Evolutionary conservation across 2,888 invertebrate genomes (phyloP), one percentile per base, ranked within the genome.

Genomic region (Drosophila mayaguana): DNA sequence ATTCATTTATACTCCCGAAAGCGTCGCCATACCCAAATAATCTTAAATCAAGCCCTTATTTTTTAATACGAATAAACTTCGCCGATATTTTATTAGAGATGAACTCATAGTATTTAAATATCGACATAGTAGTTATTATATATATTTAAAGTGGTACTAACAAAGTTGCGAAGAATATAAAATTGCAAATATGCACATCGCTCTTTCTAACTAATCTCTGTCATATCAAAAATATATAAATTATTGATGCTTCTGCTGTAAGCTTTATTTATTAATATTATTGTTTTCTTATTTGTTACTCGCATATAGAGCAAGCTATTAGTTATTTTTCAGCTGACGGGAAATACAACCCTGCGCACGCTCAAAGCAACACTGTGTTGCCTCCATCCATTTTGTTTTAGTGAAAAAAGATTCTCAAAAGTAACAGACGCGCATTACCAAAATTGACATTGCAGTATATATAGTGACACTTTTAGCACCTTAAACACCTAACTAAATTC

Each of bases 301-400:
- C 64, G 51, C 18, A 51, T 40, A 25, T 32, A 55, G 25, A 60
- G 46, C 61, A 57, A 62, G 63, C 46, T 38, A 68, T 61, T 67
- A 42, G 64, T 56, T 66, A 46, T 25, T 46, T 32, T 70, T 63
- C 63, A 76, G 73, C 66, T 80, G 64, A 65, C 69, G 46, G 32
- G 59, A 75, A 82, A 75, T 78, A 80, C 83, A 87, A 74, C 88
- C 78, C 80, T 84, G 84, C 50, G 71, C 78, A 85, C 78, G 83
- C 81, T 66, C 72, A 81, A 76, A 75, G 76, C 73, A 83, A 78
- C 84, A 65, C 76, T 83, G 65, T 74, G 59, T 73, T 78, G 77
- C 78, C 78, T 73, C 79, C 86, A 76, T 79, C 81, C 84, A 79
- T 88, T 90, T 89, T 84, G 88, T 83, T 83, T 87, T 84, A 84